Evolutionary conservation across 1,140 invertebrate genomes (phyloP).

Genomic region (Diachasmimorpha longicaudata): DNA sequence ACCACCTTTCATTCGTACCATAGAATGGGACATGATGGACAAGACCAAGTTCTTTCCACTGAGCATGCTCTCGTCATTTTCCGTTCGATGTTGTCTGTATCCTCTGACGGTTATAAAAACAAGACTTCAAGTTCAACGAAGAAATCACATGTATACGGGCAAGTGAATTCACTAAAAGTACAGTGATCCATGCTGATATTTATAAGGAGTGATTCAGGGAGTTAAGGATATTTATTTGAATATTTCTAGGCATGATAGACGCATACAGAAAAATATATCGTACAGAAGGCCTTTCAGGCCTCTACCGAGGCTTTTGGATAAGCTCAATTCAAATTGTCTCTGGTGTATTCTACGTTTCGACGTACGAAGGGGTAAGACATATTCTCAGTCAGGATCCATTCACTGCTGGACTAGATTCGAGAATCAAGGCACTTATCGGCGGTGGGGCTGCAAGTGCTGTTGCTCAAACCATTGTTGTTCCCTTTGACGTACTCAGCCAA

Average conservation of each 20-base stretch:
- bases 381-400: slow-evolving; percentile 69
- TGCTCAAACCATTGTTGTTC: slow-evolving; percentile 94
- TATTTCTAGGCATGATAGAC: slow-evolving; percentile 79
- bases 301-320: slow-evolving; percentile 96
- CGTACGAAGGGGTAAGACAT: slow-evolving; percentile 92
- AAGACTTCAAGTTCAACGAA: slow-evolving; percentile 87
- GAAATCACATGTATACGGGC: slow-evolving; percentile 83
- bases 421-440: slow-evolving; percentile 75
- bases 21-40: slow-evolving; percentile 99
- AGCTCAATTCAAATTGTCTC: slow-evolving; percentile 87
- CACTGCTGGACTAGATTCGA: slow-evolving; percentile 64
- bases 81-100: slow-evolving; percentile 89
- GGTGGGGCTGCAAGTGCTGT: slow-evolving; percentile 91
- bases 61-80: slow-evolving; percentile 86
- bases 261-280: slow-evolving; percentile 88
- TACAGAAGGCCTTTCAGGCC: slow-evolving; percentile 84
- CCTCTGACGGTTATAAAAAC: slow-evolving; percentile 97
- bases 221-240: neutral
- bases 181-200: neutral
- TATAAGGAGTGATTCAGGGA: neutral
- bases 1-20: slow-evolving; percentile 78
- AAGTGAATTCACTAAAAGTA: slow-evolving; percentile 24
- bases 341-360: slow-evolving; percentile 92
- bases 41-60: slow-evolving; percentile 91
- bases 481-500: slow-evolving; percentile 95